Conservation (phyloP, 2,113 vertebrate genomes). For the Chaenogobius annularis region DNA sequence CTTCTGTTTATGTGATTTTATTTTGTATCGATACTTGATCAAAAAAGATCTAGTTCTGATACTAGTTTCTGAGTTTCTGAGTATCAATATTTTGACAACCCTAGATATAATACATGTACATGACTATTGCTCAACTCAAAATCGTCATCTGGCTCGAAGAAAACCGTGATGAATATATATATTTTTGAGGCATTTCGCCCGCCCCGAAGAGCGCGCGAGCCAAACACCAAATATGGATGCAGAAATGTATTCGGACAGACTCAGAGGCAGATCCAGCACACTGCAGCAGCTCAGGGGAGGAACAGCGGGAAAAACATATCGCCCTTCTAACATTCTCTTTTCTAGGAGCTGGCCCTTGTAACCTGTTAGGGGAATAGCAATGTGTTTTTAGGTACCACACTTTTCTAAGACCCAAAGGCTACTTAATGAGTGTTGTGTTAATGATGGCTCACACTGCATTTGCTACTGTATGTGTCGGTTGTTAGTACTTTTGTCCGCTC, state of each 20-base stretch:
- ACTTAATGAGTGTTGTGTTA: background rate
- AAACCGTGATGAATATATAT: background rate
- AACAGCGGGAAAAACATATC: background rate
- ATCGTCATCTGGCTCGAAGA: background rate
- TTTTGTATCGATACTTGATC: no score
- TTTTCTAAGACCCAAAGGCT: background rate
- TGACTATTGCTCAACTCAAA: background rate
- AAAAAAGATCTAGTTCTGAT: no score
- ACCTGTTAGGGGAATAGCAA: background rate
- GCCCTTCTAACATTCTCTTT: background rate
- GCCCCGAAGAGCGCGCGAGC: background rate
- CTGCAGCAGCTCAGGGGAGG: slow-evolving; percentile 5
- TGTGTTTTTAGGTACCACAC: background rate
- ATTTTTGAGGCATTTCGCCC: background rate
- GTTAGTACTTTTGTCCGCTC: no score
- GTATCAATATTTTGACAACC: no score
- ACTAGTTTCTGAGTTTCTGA: no score
- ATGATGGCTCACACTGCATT: background rate
- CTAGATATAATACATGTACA: background rate
- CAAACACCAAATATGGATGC: slow-evolving; percentile 6
- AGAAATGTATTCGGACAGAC: slow-evolving; percentile 7
- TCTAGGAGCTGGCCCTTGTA: background rate
- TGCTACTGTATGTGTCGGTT: background rate
- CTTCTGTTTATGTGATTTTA: no score
- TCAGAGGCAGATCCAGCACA: background rate